Evolutionary conservation across 1,140 invertebrate species (phyloP), one percentile per base, ranked within the genome.

Genomic region (Drosophila kepulauana): DNA sequence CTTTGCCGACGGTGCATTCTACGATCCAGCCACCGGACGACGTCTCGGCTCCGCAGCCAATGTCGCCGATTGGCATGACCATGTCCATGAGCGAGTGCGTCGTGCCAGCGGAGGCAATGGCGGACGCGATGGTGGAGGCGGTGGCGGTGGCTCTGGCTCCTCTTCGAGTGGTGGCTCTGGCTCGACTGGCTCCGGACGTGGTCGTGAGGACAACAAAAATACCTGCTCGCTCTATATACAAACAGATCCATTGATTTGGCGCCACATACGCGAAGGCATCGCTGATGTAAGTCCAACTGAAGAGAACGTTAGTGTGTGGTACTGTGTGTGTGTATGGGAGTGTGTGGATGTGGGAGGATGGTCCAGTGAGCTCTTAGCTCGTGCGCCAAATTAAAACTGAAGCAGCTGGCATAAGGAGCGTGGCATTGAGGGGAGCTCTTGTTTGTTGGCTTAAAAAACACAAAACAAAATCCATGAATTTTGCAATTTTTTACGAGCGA

Each of bases 211-310:
- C 82, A 95, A 96, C 88, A 95, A 95, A 72, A 97, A 97, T 92
- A 97, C 97, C 28, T 99, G 98, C 93, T 98, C 97, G 33, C 95
- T 99, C 11, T 99, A 98, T 92, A 98, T 99, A 92, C 98, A 99
- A 93, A 99, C 99, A 8, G 99, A 99, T 95, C 98, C 98, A 71
- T 95, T 99, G 67, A 97, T 99, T 89, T 99, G 98, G 98, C 95
- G 96, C 82, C 97, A 99, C 91, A 98, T 99, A 84, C 93, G 95
- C 75, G 95, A 95, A 82, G 94, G 95, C 28, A 95, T 95, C 84
- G 94, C 95, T 20, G 95, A 95, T 92, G 95, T 95, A 91, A 94
- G 94, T 94, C 41, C 46, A 4, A 57, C 28, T 25, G 28, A 46
- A 35, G 54, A 30, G 25, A 43, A 3, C 3, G 45, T 20, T 11